A percentile compares a stretch with the other conserved stretches of the same genome.
phyloP scores from a whole-genome alignment of 1,140 invertebrate genomes.

The Aphelenchoides besseyi region DNA sequence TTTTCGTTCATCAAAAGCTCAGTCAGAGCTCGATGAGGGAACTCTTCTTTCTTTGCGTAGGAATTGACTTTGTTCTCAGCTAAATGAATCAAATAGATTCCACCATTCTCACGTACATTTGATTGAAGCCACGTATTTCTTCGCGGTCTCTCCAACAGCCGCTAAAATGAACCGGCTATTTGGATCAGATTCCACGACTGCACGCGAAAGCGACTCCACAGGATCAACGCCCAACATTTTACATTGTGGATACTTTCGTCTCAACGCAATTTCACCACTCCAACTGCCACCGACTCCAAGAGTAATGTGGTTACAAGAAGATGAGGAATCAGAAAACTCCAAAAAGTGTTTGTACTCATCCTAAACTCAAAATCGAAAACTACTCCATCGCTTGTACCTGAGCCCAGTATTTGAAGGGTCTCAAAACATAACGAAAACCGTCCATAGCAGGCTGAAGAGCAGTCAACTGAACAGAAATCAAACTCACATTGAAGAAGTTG shows the following conservation, averaged over 20 bases:
- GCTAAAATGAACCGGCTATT: slow-evolving; percentile 3
- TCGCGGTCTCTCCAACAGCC: not conserved
- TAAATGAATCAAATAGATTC: not conserved
- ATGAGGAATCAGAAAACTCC: not conserved
- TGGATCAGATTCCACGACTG: not conserved
- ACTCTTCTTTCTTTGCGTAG: not conserved
- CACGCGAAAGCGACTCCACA: not conserved
- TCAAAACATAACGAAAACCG: not conserved
- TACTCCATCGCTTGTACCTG: no score
- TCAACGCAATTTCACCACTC: not conserved
- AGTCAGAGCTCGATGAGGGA: not conserved
- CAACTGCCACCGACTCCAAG: not conserved
- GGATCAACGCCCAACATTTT: slow-evolving; percentile 10
- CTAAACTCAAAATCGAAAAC: no score
- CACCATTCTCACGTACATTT: not conserved
- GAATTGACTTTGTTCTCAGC: not conserved
- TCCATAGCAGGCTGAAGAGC: not conserved
- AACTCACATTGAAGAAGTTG: not conserved
- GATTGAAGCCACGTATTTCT: not conserved
- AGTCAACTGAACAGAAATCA: not conserved
- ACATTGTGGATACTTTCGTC: slow-evolving; percentile 1
- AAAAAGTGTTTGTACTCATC: slow-evolving; percentile 6
- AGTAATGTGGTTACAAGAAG: not conserved
- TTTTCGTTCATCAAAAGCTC: not conserved
- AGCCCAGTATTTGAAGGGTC: not conserved